Evolutionary conservation across 1,140 invertebrate genomes (phyloP).

Genomic region (Melipona quadrifasciata): DNA sequence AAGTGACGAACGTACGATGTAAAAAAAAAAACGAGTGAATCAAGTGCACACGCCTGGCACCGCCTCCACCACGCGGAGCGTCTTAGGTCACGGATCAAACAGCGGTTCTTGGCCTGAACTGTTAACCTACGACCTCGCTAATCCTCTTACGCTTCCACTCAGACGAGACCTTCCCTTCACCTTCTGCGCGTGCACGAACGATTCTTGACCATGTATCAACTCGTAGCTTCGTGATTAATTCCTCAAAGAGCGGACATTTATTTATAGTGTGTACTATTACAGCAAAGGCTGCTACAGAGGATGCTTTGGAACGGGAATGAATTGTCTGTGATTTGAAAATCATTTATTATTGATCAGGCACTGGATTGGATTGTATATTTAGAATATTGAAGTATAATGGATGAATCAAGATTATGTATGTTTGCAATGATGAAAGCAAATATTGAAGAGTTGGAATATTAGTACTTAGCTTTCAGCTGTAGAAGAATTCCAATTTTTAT

Average conservation of each 20-base stretch:
- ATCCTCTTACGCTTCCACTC: constrained; percentile 53
- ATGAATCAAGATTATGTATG: too few species aligned
- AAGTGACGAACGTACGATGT: constrained; percentile 33
- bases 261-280: background rate
- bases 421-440: too few species aligned
- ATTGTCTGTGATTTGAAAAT: too few species aligned
- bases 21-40: constrained; percentile 72
- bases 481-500: too few species aligned
- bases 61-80: constrained; percentile 61
- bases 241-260: background rate
- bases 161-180: constrained; percentile 47
- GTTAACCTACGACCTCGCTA: constrained; percentile 61
- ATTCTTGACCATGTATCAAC: background rate
- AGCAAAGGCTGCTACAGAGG: background rate
- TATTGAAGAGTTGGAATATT: too few species aligned
- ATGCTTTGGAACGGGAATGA: too few species aligned
- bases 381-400: too few species aligned
- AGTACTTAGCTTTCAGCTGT: too few species aligned
- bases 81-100: constrained; percentile 77
- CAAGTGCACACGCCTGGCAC: constrained; percentile 55
- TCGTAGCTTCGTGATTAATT: background rate
- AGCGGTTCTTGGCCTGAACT: constrained; percentile 68
- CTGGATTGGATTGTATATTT: too few species aligned
- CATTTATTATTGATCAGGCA: too few species aligned
- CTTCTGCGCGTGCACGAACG: constrained; percentile 1